Percentiles rank a stretch among this genome's conserved stretches.
Conservation (phyloP, 2,888 invertebrate genomes). For the Rhagium mordax region DNA sequence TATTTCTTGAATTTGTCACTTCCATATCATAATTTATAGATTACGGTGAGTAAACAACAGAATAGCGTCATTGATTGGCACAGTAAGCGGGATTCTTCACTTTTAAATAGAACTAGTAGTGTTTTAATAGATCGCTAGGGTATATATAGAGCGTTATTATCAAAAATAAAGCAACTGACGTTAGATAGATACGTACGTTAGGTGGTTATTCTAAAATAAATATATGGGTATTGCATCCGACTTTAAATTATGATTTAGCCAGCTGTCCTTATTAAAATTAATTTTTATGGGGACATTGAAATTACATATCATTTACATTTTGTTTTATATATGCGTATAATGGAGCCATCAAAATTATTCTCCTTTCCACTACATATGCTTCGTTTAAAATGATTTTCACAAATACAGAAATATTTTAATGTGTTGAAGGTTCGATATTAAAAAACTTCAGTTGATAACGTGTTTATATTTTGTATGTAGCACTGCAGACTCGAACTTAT, state of each 20-base stretch:
- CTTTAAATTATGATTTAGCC: conserved; percentile 56
- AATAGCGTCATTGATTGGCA: conserved; percentile 63
- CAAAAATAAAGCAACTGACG: conserved; percentile 61
- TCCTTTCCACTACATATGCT: no score
- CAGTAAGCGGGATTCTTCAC: conserved; percentile 58
- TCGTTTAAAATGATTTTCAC: no score
- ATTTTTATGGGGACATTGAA: conserved; percentile 36
- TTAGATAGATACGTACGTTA: conserved; percentile 48
- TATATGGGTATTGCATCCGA: conserved; percentile 51
- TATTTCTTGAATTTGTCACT: conserved; percentile 48
- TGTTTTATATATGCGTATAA: not conserved
- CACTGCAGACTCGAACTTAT: no score
- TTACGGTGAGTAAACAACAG: conserved; percentile 55
- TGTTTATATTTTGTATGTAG: no score
- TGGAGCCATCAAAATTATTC: not conserved
- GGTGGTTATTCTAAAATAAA: conserved; percentile 54
- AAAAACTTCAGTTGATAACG: no score
- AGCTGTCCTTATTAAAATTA: conserved; percentile 53
- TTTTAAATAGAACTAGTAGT: conserved; percentile 57
- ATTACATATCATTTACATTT: conserved; percentile 1
- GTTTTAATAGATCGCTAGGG: conserved; percentile 54
- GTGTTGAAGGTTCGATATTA: no score
- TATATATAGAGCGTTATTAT: conserved; percentile 62
- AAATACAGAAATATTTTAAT: no score
- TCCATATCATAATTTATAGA: conserved; percentile 43